Evolutionary conservation across 2,113 vertebrate species (phyloP), one percentile per base, ranked within the genome.

Genomic region (Eonycteris spelaea): DNA sequence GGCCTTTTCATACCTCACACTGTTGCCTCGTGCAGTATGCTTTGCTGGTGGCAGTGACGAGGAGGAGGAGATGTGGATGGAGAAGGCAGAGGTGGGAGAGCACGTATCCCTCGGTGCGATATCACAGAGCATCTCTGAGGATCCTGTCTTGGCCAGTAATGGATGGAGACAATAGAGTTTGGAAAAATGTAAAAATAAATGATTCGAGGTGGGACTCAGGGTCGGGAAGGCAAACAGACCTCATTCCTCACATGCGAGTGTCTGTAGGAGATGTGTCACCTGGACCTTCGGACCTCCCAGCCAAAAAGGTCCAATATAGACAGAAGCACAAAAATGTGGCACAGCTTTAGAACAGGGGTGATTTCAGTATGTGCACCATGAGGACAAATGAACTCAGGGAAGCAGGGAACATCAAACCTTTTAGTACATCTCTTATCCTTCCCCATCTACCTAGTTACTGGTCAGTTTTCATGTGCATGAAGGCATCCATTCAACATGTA

Each of bases 401-500:
- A 13, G 33, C 38, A 22, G 30, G 38, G 53, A 57, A 9, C 2
- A 30, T 6, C 19, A 45, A 40, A 12, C 4, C 28, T 63, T 15
- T 57, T 6, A 12, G 33, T 12, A 4, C 1, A 12, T 26, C 92
- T 88, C 30, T 18, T 2, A 1, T 53, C 16, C 40, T 95, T 30
- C 74, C 18, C 19, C 9, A 35, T 5, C 88, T n/a, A 18, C 43
- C 63, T n/a, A 13, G 51, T 12, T 57, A 48, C 21, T 35, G 2
- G 10, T 35, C 30, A 24, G 15, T 2, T 33, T 40, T 9, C 4
- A 3, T 3, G 15, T 22, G 28, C 18, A 7, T 0, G 0, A 11
- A 4, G 28, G 18, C 18, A 35, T 24, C 43, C 63, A 11, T n/a
- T 61, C 40, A 5, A 3, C 35, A 6, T 7, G 13, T 8, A 5